Evolutionary conservation across 2,113 vertebrate species (phyloP).

Genomic region (Sceloporus tristichus): DNA sequence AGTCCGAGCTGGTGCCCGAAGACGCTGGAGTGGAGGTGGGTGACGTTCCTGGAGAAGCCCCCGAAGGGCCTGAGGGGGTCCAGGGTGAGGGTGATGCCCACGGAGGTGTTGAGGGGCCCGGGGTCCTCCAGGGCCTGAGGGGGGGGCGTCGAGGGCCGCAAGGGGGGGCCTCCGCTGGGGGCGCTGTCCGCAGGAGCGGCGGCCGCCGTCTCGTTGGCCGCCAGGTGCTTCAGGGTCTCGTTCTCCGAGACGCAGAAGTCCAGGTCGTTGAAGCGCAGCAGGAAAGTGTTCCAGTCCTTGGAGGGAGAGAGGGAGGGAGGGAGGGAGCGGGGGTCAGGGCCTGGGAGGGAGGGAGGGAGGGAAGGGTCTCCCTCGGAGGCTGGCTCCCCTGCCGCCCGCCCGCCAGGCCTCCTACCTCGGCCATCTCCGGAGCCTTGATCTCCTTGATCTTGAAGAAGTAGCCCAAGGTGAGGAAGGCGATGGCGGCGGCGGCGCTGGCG

Average conservation of each 20-base stretch:
- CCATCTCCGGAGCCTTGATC: constrained; percentile 96
- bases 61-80: constrained; percentile 92
- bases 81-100: constrained; percentile 93
- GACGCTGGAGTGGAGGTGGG: constrained; percentile 90
- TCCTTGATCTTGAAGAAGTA: constrained; percentile 99
- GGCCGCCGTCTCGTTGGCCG: constrained; percentile 87
- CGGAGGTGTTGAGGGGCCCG: constrained; percentile 93
- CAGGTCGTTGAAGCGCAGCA: constrained; percentile 94
- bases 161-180: no score
- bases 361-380: no score
- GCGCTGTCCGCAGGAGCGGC: no score
- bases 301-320: neutral
- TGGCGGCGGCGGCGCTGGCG: constrained; percentile 96
- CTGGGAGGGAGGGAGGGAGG: neutral
- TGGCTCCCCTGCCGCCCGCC: no score
- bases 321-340: neutral
- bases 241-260: constrained; percentile 98
- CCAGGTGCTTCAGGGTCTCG: constrained; percentile 94
- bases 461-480: constrained; percentile 95
- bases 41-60: constrained; percentile 96
- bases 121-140: constrained; percentile 91
- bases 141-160: constrained; percentile 7
- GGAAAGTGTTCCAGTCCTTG: constrained; percentile 98
- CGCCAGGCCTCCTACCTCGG: constrained; percentile 83
- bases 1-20: constrained; percentile 94